A percentile compares a stretch with the other conserved stretches of the same genome.
Conservation (phyloP, 2,797 vertebrate genomes). For the Pitangus sulphuratus region DNA sequence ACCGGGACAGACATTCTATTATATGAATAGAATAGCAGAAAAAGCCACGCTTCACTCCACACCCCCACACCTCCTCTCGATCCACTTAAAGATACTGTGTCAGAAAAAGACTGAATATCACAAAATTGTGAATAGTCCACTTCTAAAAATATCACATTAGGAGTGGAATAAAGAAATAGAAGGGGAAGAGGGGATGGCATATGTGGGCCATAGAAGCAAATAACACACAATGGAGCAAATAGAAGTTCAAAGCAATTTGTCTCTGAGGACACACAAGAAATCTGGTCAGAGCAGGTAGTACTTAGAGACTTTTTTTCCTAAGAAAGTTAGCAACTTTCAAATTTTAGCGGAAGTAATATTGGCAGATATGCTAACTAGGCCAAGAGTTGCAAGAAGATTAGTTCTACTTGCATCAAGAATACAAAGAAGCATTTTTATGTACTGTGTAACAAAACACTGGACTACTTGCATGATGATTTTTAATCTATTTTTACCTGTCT, state of each 20-base stretch:
- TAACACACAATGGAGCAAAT: not conserved
- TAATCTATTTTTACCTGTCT: not conserved
- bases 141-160: not conserved
- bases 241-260: not conserved
- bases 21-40: not conserved
- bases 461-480: not conserved
- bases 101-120: not conserved
- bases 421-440: not conserved
- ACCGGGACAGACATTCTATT: not conserved
- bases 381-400: not conserved
- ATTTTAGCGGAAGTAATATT: not conserved
- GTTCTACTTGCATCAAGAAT: not conserved
- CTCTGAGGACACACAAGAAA: not conserved
- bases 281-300: not conserved
- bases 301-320: not conserved
- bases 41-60: not conserved
- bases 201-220: fast-evolving
- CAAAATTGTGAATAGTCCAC: not conserved
- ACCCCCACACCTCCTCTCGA: not conserved
- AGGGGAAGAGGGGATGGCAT: not conserved
- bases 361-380: not conserved
- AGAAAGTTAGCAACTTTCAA: not conserved
- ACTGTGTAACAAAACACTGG: not conserved
- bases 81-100: not conserved
- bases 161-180: not conserved